These are phyloP conservation scores for Tribolium freemani DNA, from an alignment of 2,888 invertebrate species.

Conservation along the genomic window DNA sequence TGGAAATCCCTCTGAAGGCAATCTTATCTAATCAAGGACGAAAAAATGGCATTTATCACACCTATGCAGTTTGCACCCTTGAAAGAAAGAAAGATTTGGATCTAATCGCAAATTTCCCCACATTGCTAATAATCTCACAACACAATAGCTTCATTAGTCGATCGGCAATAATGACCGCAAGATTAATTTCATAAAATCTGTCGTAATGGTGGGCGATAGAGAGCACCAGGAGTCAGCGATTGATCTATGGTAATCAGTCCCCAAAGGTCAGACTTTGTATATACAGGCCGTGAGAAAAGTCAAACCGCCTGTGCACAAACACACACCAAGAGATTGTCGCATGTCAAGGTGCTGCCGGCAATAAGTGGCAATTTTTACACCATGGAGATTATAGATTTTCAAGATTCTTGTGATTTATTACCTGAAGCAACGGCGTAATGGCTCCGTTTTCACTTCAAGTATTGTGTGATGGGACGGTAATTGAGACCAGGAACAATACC, in stretches of 20 bases:
- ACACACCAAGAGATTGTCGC: slow-evolving; percentile 39
- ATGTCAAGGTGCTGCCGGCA: slow-evolving; percentile 36
- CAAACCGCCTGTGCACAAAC: slow-evolving; percentile 25
- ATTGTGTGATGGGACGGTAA: slow-evolving; percentile 18
- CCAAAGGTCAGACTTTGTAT: slow-evolving; percentile 48
- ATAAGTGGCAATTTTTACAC: slow-evolving; percentile 29
- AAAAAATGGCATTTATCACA: not conserved
- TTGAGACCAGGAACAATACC: slow-evolving; percentile 19
- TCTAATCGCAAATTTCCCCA: not conserved
- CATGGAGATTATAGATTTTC: slow-evolving; percentile 35
- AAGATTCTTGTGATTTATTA: slow-evolving; percentile 37
- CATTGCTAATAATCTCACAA: too few relatives aligned
- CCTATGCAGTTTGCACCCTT: too few relatives aligned
- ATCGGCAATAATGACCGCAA: slow-evolving; percentile 14
- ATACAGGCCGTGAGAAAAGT: slow-evolving; percentile 53
- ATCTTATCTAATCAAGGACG: not conserved
- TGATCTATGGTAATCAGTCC: slow-evolving; percentile 52
- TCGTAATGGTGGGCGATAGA: not conserved
- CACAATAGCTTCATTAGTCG: slow-evolving; percentile 31
- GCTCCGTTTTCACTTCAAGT: slow-evolving; percentile 33
- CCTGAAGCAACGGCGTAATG: slow-evolving; percentile 24
- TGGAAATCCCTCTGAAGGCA: not conserved
- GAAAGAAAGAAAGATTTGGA: too few relatives aligned
- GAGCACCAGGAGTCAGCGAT: slow-evolving; percentile 48
- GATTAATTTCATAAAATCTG: slow-evolving; percentile 19